phyloP scores from a whole-genome alignment of 1,140 invertebrate species.

The Macrobrachium nipponense region DNA sequence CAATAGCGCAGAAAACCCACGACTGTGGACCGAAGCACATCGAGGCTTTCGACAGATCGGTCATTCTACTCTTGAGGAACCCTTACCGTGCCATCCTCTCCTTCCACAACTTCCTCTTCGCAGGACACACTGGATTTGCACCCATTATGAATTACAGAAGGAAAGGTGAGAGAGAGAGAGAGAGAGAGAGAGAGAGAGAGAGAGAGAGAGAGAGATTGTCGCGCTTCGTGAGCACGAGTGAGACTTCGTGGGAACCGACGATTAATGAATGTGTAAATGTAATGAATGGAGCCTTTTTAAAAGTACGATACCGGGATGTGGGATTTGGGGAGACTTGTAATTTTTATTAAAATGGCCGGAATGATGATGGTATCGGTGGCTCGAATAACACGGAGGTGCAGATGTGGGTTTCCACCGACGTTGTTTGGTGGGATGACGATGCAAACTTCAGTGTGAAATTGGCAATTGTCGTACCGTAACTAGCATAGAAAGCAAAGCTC shows the following conservation, averaged over 20 bases:
- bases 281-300: neutral
- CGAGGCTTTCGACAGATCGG: slow-evolving; percentile 63
- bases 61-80: slow-evolving; percentile 68
- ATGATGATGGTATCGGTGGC: no score
- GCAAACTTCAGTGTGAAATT: no score
- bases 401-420: no score
- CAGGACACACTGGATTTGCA: slow-evolving; percentile 67
- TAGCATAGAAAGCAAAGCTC: no score
- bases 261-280: neutral
- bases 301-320: no score
- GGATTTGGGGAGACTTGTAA: no score
- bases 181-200: neutral
- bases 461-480: no score
- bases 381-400: no score
- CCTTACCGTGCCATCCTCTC: slow-evolving; percentile 68
- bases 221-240: neutral
- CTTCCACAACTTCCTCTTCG: slow-evolving; percentile 67
- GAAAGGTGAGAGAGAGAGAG: slow-evolving; percentile 42
- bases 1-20: slow-evolving; percentile 68
- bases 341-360: no score
- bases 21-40: slow-evolving; percentile 45
- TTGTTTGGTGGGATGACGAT: no score
- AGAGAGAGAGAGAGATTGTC: neutral
- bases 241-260: neutral
- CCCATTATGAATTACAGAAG: slow-evolving; percentile 56